A percentile compares a stretch with the other conserved stretches of the same genome.
phyloP scores from a whole-genome alignment of 2,113 vertebrate genomes.

The Peromyscus polionotus region DNA sequence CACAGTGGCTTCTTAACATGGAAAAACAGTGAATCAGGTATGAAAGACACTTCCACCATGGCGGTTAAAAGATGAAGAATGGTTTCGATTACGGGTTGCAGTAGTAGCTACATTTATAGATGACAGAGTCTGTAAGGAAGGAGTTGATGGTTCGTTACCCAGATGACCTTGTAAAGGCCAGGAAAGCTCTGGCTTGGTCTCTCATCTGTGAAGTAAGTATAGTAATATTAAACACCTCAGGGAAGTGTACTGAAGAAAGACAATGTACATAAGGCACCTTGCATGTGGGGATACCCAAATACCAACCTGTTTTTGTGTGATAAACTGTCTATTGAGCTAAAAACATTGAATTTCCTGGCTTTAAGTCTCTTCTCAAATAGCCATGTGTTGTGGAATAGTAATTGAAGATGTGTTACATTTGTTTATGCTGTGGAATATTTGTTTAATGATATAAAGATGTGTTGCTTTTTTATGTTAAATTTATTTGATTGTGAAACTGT shows the following conservation, averaged over 20 bases:
- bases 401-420: not conserved
- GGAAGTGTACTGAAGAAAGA: not conserved
- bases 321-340: not conserved
- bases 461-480: not conserved
- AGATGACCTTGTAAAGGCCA: not conserved
- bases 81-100: not conserved
- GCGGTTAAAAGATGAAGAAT: not conserved
- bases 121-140: not conserved
- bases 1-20: not conserved
- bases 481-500: not conserved
- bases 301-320: not conserved
- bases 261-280: not conserved
- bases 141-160: constrained; percentile 12
- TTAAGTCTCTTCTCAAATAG: not conserved
- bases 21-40: not conserved
- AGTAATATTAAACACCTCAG: not conserved
- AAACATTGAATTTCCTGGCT: not conserved
- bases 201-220: constrained; percentile 7
- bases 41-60: not conserved
- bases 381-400: not conserved
- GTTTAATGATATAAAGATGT: not conserved
- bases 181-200: not conserved
- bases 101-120: not conserved
- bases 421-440: not conserved
- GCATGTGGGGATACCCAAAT: not conserved